phyloP scores from a whole-genome alignment of 2,113 vertebrate species.

The Sylvilagus bachmani region DNA sequence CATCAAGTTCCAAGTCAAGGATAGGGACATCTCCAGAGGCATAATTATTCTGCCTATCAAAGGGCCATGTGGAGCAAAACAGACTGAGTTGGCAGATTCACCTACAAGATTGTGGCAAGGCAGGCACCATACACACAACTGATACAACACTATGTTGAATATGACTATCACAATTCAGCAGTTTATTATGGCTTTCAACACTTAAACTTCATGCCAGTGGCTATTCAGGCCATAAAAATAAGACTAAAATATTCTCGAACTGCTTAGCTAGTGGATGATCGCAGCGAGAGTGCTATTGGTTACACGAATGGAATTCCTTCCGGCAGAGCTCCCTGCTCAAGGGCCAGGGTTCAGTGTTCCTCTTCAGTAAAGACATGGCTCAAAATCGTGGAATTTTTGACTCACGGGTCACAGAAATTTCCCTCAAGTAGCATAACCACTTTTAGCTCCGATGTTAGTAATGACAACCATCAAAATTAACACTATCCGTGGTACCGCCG shows the following conservation, averaged over 20 bases:
- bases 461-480: too few species aligned
- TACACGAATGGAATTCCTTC: constrained; percentile 98
- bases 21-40: accelerated
- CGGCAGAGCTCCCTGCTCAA: constrained; percentile 95
- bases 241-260: constrained; percentile 86
- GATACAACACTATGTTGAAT: not conserved
- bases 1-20: not conserved
- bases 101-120: not conserved
- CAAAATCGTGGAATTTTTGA: constrained; percentile 57
- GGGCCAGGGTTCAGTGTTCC: constrained; percentile 97
- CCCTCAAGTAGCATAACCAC: too few species aligned
- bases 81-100: not conserved
- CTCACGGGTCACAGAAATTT: too few species aligned
- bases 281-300: constrained; percentile 98
- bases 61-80: not conserved
- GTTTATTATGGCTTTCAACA: not conserved
- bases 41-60: not conserved
- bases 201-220: not conserved
- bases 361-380: constrained; percentile 98
- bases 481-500: too few species aligned
- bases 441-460: too few species aligned
- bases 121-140: not conserved
- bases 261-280: constrained; percentile 98
- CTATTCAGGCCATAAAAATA: not conserved
- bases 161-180: not conserved